A percentile compares a stretch with the other conserved stretches of the same genome.
These are phyloP conservation scores for Clarias macrocephalus DNA, from an alignment of 2,113 vertebrate genomes.

Conservation along the genomic window DNA sequence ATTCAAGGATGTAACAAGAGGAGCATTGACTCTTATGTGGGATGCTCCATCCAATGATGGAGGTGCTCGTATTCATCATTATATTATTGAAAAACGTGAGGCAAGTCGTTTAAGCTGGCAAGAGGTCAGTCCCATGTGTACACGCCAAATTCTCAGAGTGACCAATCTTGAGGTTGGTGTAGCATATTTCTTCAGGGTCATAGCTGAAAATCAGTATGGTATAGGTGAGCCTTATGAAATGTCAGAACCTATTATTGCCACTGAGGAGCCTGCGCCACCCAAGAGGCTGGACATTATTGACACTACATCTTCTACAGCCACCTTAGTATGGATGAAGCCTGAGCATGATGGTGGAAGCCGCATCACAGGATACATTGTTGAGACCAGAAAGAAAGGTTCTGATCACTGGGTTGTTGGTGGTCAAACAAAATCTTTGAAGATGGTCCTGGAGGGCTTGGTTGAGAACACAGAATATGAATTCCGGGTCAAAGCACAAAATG, in stretches of 20 bases:
- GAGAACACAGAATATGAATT: slow-evolving; percentile 97
- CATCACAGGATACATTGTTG: slow-evolving; percentile 88
- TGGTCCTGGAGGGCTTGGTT: slow-evolving; percentile 84
- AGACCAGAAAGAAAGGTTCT: slow-evolving; percentile 86
- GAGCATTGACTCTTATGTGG: slow-evolving; percentile 92
- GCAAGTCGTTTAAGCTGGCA: slow-evolving; percentile 95
- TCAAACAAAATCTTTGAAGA: slow-evolving; percentile 86
- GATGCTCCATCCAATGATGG: slow-evolving; percentile 91
- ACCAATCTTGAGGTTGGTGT: slow-evolving; percentile 82
- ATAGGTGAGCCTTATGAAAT: slow-evolving; percentile 89
- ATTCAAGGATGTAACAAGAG: slow-evolving; percentile 92
- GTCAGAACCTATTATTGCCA: slow-evolving; percentile 90
- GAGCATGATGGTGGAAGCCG: slow-evolving; percentile 96
- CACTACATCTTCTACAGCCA: slow-evolving; percentile 86
- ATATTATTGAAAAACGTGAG: slow-evolving; percentile 91
- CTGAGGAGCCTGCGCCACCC: slow-evolving; percentile 93
- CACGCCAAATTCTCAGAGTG: slow-evolving; percentile 87
- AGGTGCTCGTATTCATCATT: slow-evolving; percentile 89
- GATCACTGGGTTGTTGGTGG: slow-evolving; percentile 84
- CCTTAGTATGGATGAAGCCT: slow-evolving; percentile 93
- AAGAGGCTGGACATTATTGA: slow-evolving; percentile 92
- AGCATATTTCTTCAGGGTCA: slow-evolving; percentile 89
- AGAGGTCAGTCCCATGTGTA: slow-evolving; percentile 84
- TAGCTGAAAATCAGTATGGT: slow-evolving; percentile 92
- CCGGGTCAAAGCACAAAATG: slow-evolving; percentile 91